These are phyloP conservation scores for Anastrepha ludens DNA, from an alignment of 1,140 invertebrate genomes.

Conservation along the genomic window DNA sequence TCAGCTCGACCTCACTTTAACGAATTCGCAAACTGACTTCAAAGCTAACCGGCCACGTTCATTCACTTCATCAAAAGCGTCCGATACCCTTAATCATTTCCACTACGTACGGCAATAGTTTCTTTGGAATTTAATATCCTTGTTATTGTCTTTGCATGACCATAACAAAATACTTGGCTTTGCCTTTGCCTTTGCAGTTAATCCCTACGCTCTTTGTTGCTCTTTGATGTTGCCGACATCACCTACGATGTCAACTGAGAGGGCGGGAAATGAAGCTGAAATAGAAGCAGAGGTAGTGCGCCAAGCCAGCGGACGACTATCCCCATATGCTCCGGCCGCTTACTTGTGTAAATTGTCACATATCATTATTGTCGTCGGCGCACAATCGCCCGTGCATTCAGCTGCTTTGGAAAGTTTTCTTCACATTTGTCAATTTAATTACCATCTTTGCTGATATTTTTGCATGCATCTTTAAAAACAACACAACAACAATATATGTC, in stretches of 20 bases:
- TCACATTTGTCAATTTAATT: background rate
- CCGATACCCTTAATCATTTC: conserved; percentile 12
- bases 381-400: background rate
- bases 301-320: background rate
- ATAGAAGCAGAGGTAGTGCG: background rate
- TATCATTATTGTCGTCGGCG: background rate
- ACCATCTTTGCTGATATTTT: background rate
- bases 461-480: background rate
- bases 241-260: background rate
- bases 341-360: background rate
- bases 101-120: background rate
- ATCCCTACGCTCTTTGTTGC: conserved; percentile 4
- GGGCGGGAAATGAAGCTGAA: background rate
- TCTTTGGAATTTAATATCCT: conserved; percentile 49
- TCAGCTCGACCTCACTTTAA: conserved; percentile 32
- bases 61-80: background rate
- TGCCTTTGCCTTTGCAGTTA: conserved; percentile 1
- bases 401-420: background rate
- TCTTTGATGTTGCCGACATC: conserved; percentile 21
- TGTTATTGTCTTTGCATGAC: conserved; percentile 33
- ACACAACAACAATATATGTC: no score
- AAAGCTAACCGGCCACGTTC: background rate
- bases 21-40: conserved; percentile 35
- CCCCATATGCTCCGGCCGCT: background rate
- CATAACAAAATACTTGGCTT: conserved; percentile 1